Evolutionary conservation across 2,888 invertebrate genomes (phyloP), one percentile per base, ranked within the genome.

Genomic region (Torymus aiolomorphi): DNA sequence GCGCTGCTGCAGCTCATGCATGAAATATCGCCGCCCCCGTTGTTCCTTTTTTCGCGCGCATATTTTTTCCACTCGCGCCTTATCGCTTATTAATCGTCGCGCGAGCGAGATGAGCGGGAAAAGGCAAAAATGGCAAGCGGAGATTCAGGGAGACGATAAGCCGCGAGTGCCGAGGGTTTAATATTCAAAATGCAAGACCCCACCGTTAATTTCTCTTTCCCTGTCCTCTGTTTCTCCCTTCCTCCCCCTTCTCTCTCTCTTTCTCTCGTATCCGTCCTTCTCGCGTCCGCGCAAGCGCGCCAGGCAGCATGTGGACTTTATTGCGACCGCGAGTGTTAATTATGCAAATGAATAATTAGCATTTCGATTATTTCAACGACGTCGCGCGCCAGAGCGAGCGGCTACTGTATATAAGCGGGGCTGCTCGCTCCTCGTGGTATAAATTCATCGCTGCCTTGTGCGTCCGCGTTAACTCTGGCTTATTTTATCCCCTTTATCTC

Each of bases 271-370:
- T 42, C 42, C 42, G 42, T 42, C 42, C 42, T 42, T 42, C 42
- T 42, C 42, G 42, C 42, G 42, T 42, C 42, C 42, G 42, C 42
- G 42, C 8, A 31, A 31, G 42, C 42, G 8, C 5, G 8, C 42
- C 42, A 31, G 66, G 31, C 63, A 16, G 52, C 66, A 63, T 76
- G 65, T 57, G 76, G 51, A 77, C 70, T 75, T 74, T 59, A 74
- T 75, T 70, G 74, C 75, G 63, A 70, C 69, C 62, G 59, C 81
- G 63, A 85, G 86, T 86, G 88, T 88, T 89, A 87, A 89, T 89
- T 89, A 89, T 89, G 88, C 86, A 86, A 87, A 88, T 85, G 87
- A 88, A 86, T 87, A 87, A 89, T 89, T 88, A 88, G 86, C 88
- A 86, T 88, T 87, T 86, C 87, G 86, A 89, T 89, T 87, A 89